Conservation (phyloP, 2,113 vertebrate species). For the Leucopsar rothschildi region DNA sequence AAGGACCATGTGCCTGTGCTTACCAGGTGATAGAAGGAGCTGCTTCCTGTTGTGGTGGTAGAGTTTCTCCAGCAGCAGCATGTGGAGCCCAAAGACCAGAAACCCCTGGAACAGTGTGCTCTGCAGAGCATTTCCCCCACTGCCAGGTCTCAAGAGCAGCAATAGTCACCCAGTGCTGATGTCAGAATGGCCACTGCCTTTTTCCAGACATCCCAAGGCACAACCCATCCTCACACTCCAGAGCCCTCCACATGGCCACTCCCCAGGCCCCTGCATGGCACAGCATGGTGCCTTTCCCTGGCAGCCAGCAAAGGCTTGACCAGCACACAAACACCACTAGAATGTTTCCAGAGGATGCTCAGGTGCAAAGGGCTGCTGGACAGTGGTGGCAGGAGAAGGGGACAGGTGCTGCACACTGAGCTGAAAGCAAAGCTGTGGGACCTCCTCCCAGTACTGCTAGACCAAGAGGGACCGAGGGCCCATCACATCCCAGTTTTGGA, state of each 20-base stretch:
- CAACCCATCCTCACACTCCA: neutral
- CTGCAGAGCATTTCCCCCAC: neutral
- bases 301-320: neutral
- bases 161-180: accelerated
- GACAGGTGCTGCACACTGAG: neutral
- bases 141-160: neutral
- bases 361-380: neutral
- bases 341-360: neutral
- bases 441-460: neutral
- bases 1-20: accelerated
- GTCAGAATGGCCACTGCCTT: accelerated
- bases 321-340: neutral
- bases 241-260: accelerated
- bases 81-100: neutral
- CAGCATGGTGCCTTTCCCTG: accelerated
- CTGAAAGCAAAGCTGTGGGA: neutral
- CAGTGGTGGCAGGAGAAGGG: neutral
- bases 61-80: neutral
- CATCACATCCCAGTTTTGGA: neutral
- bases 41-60: neutral
- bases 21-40: neutral
- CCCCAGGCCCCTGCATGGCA: neutral
- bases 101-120: accelerated
- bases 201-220: neutral
- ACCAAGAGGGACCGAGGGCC: neutral